Conservation (phyloP, 35 echinoderm and acorn worm genomes). For the Hemicentrotus pulcherrimus region DNA sequence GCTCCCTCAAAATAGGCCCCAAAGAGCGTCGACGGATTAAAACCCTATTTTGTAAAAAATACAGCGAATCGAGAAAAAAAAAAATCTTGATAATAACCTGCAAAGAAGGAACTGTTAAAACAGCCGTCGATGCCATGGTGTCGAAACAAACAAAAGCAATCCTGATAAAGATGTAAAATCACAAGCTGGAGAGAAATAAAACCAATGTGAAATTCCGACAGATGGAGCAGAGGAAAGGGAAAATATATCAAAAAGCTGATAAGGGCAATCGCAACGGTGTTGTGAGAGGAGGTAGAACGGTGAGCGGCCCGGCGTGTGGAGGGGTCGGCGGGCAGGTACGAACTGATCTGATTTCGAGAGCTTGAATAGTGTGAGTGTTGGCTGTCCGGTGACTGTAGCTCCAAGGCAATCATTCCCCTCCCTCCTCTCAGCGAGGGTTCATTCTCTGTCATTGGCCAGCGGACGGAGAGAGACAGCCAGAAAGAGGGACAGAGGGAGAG, state of each 20-base stretch:
- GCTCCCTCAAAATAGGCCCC: background rate
- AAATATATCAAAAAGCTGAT: background rate
- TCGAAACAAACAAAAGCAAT: background rate
- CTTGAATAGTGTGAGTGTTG: background rate
- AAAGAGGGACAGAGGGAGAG: background rate
- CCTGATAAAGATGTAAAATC: background rate
- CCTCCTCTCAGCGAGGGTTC: background rate
- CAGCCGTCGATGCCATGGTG: slow-evolving; percentile 33
- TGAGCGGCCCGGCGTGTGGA: background rate
- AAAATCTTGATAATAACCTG: background rate
- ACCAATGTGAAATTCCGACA: background rate
- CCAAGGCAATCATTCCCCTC: slow-evolving; percentile 14
- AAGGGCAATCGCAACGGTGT: background rate
- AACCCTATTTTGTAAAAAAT: background rate
- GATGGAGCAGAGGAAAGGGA: background rate
- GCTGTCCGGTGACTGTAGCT: background rate
- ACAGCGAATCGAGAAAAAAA: background rate
- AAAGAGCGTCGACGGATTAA: background rate
- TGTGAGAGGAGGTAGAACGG: background rate
- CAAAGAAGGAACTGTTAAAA: slow-evolving; percentile 40
- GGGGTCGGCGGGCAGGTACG: slow-evolving; percentile 15
- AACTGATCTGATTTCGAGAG: slow-evolving; percentile 13
- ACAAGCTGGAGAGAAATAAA: background rate
- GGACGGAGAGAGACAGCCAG: background rate
- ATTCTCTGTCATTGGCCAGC: slow-evolving; percentile 48